Conservation (phyloP, 2,888 invertebrate genomes). For the Sthenelais limicola region DNA sequence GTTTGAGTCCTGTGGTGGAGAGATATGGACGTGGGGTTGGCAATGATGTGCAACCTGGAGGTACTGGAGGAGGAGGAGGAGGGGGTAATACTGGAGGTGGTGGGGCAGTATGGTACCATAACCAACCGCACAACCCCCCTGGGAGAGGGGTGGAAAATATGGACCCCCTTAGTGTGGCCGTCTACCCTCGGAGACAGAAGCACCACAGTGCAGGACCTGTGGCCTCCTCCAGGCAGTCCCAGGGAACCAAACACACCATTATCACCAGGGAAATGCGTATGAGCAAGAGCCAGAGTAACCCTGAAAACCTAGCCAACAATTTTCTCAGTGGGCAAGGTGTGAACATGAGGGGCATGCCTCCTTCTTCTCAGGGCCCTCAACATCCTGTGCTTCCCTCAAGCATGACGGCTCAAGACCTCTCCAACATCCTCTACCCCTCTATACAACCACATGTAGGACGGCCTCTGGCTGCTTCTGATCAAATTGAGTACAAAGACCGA, state of each 20-base stretch:
- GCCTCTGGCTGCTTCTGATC: conserved; percentile 11
- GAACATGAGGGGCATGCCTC: not conserved
- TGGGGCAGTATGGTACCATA: not conserved
- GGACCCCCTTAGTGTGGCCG: conserved; percentile 37
- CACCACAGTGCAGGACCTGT: conserved; percentile 5
- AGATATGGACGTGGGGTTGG: not conserved
- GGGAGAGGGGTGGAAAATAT: conserved; percentile 44
- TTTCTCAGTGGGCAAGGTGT: not conserved
- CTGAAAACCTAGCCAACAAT: not conserved
- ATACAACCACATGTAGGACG: conserved; percentile 37
- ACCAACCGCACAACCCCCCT: not conserved
- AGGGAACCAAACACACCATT: conserved; percentile 50
- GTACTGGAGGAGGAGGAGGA: not conserved
- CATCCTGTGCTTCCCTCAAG: conserved; percentile 65
- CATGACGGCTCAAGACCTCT: conserved; percentile 61
- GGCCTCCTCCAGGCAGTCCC: not conserved
- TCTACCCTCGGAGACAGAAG: conserved; percentile 31
- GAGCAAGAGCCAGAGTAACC: conserved; percentile 23
- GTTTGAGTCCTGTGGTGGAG: conserved; percentile 37
- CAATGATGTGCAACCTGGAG: too few relatives aligned
- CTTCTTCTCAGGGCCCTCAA: not conserved
- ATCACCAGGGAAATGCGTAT: conserved; percentile 48
- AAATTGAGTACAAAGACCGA: conserved; percentile 5
- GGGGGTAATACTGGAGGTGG: not conserved
- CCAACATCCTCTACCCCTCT: conserved; percentile 62